Percentiles rank a stretch among this genome's conserved stretches.
These are phyloP conservation scores for Drosophila sucinea DNA, from an alignment of 1,140 invertebrate genomes.

Conservation along the genomic window DNA sequence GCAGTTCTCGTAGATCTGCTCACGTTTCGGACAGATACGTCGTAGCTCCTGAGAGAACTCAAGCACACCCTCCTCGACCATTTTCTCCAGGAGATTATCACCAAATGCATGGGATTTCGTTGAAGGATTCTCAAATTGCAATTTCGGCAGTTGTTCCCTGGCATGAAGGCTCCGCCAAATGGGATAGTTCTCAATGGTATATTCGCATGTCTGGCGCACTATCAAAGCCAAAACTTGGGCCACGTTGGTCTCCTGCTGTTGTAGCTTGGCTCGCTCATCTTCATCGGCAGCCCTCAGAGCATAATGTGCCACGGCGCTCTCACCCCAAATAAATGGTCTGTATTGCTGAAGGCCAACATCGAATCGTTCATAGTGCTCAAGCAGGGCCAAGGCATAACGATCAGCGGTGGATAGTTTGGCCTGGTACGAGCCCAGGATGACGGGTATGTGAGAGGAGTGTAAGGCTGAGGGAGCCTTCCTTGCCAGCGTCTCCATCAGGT, in stretches of 20 bases:
- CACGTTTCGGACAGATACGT: constrained; percentile 66
- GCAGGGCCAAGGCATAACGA: constrained; percentile 86
- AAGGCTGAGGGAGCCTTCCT: constrained; percentile 86
- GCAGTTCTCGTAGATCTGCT: constrained; percentile 76
- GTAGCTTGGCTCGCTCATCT: constrained; percentile 84
- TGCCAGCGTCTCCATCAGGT: constrained; percentile 86
- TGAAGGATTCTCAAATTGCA: constrained; percentile 57
- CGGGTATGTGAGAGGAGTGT: constrained; percentile 86
- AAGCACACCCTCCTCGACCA: constrained; percentile 53
- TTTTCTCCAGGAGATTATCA: constrained; percentile 62
- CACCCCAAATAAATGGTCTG: constrained; percentile 91
- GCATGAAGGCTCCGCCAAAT: constrained; percentile 75
- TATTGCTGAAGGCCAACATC: constrained; percentile 87
- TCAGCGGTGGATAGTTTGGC: constrained; percentile 87
- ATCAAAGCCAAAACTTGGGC: constrained; percentile 89
- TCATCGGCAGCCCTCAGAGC: constrained; percentile 86
- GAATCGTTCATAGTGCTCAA: constrained; percentile 87
- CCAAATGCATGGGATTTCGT: constrained; percentile 52
- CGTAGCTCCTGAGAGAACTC: constrained; percentile 53
- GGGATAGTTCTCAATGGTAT: constrained; percentile 89
- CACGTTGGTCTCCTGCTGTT: constrained; percentile 88
- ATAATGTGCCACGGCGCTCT: constrained; percentile 89
- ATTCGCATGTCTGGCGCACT: constrained; percentile 85
- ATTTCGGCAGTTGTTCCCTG: constrained; percentile 59
- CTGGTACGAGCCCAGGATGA: constrained; percentile 89